phyloP scores from a whole-genome alignment of 1,140 invertebrate genomes.

The Heliconius himera region DNA sequence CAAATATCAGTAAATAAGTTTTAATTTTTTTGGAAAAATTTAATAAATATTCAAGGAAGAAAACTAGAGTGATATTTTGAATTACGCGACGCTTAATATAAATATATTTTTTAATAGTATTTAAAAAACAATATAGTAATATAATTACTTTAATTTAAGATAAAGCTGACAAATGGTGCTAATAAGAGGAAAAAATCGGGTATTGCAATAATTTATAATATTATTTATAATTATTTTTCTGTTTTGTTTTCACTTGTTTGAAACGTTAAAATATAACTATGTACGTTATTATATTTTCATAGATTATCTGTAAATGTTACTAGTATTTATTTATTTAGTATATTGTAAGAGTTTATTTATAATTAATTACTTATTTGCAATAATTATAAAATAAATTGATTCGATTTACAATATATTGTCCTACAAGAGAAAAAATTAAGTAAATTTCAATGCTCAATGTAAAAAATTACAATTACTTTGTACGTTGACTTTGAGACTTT shows the following conservation, averaged over 20 bases:
- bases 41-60: no score
- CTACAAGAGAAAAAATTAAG: not conserved
- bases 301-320: not conserved
- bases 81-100: not conserved
- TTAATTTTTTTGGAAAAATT: no score
- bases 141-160: slow-evolving; percentile 10
- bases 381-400: not conserved
- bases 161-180: slow-evolving; percentile 62
- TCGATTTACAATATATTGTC: not conserved
- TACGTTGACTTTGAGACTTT: not conserved
- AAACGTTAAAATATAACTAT: not conserved
- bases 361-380: not conserved
- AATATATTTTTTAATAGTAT: not conserved
- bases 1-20: not conserved
- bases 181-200: slow-evolving; percentile 54
- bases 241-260: not conserved
- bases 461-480: no score
- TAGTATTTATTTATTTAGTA: not conserved
- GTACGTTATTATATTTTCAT: not conserved
- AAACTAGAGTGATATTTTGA: not conserved
- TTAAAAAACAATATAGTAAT: not conserved
- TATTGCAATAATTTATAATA: slow-evolving; percentile 37
- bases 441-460: not conserved
- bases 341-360: not conserved
- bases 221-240: not conserved